phyloP scores from a whole-genome alignment of 2,797 vertebrate species.

The Centropyge bicolor region DNA sequence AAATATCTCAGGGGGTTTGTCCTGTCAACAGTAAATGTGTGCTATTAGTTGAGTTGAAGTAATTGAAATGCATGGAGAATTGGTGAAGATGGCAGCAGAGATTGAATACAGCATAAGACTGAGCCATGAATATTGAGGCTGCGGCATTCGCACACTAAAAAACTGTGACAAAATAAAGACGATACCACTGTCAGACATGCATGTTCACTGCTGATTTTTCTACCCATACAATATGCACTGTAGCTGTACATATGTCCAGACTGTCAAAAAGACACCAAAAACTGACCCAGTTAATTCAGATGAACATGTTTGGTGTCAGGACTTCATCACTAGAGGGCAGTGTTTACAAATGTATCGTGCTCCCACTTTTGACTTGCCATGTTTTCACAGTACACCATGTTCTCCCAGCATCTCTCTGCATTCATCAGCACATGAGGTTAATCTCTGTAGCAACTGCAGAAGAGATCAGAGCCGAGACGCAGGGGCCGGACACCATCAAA shows the following conservation, averaged over 20 bases:
- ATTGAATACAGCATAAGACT: background rate
- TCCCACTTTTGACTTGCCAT: no score
- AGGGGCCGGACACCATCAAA: slow-evolving; percentile 12
- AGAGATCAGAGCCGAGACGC: slow-evolving; percentile 16
- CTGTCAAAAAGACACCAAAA: no score
- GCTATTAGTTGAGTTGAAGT: background rate
- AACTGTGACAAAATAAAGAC: background rate
- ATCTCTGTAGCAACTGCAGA: slow-evolving; percentile 26
- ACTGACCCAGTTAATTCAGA: background rate
- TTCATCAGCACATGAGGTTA: slow-evolving; percentile 24
- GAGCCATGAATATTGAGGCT: background rate
- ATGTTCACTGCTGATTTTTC: background rate
- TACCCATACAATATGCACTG: background rate
- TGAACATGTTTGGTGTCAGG: no score
- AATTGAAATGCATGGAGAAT: background rate
- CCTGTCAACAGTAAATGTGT: background rate
- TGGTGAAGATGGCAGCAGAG: background rate
- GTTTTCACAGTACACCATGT: background rate
- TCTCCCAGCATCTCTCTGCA: slow-evolving; percentile 4
- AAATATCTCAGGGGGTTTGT: background rate
- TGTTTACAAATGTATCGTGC: slow-evolving; percentile 41
- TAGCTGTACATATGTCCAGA: background rate
- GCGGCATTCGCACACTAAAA: no score
- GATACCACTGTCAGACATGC: no score
- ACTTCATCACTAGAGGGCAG: slow-evolving; percentile 69